Evolutionary conservation across 2,113 vertebrate species (phyloP).

Genomic region (Podarcis raffonei): DNA sequence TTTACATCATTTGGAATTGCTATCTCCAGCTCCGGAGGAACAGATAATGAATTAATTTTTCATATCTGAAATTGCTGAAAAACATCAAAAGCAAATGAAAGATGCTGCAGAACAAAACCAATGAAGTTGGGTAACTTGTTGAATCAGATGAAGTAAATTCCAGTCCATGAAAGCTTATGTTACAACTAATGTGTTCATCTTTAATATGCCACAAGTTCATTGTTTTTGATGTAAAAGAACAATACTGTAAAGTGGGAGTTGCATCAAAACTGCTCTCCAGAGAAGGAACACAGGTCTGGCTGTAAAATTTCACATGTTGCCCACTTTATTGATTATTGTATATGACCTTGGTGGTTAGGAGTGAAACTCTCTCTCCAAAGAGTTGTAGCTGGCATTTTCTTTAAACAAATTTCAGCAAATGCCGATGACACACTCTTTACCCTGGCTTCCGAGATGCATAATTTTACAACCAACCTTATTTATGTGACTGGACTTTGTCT

Average conservation of each 20-base stretch:
- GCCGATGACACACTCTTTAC: no score
- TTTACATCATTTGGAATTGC: not conserved
- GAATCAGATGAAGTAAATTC: not conserved
- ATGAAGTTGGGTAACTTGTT: slow-evolving; percentile 1
- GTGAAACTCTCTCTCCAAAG: no score
- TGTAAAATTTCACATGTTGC: not conserved
- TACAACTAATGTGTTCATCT: not conserved
- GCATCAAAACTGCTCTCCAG: not conserved
- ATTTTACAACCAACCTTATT: no score
- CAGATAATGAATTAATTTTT: not conserved
- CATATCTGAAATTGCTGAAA: slow-evolving; percentile 17
- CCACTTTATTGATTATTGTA: not conserved
- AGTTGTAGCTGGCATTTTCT: no score
- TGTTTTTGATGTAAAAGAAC: not conserved
- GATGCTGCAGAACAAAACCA: slow-evolving; percentile 20
- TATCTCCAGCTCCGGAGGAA: not conserved
- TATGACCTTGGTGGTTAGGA: no score
- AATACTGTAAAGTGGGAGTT: not conserved
- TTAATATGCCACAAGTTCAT: not conserved
- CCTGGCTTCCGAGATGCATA: no score
- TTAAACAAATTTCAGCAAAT: no score
- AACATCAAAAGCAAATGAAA: not conserved
- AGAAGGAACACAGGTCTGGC: not conserved
- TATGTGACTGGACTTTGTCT: no score
- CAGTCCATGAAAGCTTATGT: not conserved